Evolutionary conservation across 2,113 vertebrate species (phyloP).

Genomic region (Spilogale gracilis): DNA sequence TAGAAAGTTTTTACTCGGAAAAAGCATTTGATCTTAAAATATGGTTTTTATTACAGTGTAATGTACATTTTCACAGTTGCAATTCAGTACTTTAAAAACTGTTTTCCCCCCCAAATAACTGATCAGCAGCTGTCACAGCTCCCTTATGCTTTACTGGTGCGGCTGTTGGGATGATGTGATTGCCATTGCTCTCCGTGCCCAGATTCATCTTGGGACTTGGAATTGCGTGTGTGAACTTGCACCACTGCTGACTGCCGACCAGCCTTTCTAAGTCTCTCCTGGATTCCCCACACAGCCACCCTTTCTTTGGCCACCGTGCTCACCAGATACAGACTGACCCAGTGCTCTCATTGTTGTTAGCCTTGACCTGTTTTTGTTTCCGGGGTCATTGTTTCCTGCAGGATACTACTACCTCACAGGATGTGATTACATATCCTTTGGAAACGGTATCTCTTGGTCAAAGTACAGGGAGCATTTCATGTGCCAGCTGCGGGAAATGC

Average conservation of each 20-base stretch:
- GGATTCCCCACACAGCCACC: neutral
- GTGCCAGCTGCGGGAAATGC: neutral
- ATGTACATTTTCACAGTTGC: neutral
- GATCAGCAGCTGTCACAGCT: neutral
- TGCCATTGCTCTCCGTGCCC: neutral
- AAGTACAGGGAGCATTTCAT: neutral
- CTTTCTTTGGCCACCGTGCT: neutral
- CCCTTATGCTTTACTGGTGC: neutral
- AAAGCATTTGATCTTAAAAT: neutral
- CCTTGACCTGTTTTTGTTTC: neutral
- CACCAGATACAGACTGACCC: neutral
- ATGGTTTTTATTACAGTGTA: neutral
- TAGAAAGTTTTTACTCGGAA: neutral
- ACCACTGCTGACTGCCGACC: neutral
- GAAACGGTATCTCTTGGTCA: constrained; percentile 18
- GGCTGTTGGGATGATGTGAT: neutral
- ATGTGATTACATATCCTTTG: neutral
- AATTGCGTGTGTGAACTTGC: neutral
- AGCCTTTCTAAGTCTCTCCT: neutral
- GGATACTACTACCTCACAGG: neutral
- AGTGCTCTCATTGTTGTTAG: neutral
- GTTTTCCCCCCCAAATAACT: neutral
- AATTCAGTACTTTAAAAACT: neutral
- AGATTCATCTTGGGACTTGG: neutral
- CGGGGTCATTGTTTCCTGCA: neutral